Evolutionary conservation across 23 tunicate species (phyloP).

Genomic region (Ciona savignyi): DNA sequence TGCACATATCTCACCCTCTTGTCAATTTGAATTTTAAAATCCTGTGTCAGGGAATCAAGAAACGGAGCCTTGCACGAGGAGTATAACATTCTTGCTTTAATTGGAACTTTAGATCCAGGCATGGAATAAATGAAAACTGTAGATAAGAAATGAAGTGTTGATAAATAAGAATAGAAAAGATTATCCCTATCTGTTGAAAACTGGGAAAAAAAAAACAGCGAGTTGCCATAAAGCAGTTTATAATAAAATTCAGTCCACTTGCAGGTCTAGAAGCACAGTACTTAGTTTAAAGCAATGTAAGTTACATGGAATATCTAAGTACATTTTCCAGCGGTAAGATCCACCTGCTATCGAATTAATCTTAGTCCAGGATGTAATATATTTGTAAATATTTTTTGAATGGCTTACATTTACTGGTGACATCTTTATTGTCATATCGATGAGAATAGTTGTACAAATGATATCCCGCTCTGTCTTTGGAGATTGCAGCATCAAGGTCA

Average conservation of each 20-base stretch:
- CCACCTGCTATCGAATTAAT: no score
- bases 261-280: no score
- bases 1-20: constrained; percentile 59
- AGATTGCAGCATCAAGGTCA: constrained; percentile 30
- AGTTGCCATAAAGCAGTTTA: background rate
- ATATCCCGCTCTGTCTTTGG: constrained; percentile 52
- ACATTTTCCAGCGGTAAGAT: no score
- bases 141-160: background rate
- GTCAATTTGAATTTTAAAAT: constrained; percentile 31
- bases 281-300: no score
- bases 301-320: no score
- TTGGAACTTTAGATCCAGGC: constrained; percentile 71
- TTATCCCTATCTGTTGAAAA: background rate
- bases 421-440: constrained; percentile 35
- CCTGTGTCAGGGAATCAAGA: constrained; percentile 15
- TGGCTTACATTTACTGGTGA: background rate
- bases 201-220: background rate
- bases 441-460: constrained; percentile 69
- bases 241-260: no score
- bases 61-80: constrained; percentile 84
- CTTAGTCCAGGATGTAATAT: no score
- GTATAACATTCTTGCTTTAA: constrained; percentile 78
- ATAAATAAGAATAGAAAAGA: background rate
- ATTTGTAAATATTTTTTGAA: background rate
- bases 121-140: constrained; percentile 84